These are phyloP conservation scores for Illadopsis cleaveri DNA, from an alignment of 2,113 vertebrate species.

Conservation along the genomic window DNA sequence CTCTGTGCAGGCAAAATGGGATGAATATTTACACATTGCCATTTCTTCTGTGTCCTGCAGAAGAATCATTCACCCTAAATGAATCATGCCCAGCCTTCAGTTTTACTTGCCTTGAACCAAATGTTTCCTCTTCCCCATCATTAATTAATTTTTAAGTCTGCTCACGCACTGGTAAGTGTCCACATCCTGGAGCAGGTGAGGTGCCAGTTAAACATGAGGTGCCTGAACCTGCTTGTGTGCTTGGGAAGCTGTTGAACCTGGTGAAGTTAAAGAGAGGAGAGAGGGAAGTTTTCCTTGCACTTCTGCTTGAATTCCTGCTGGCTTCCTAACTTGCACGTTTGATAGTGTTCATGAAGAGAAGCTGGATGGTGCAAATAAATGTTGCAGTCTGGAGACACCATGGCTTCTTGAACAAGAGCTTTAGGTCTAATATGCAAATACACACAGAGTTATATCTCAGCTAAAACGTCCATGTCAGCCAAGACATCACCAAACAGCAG, in stretches of 20 bases:
- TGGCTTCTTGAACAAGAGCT: not conserved
- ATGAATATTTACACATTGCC: not conserved
- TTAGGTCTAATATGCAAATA: not conserved
- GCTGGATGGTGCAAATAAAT: not conserved
- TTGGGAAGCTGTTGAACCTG: not conserved
- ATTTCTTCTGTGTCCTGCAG: not conserved
- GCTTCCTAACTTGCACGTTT: not conserved
- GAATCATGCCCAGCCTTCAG: not conserved
- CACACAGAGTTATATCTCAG: not conserved
- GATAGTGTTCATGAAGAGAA: not conserved
- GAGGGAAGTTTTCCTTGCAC: not conserved
- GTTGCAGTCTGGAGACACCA: not conserved
- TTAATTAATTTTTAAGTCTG: not conserved
- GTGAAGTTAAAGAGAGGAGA: not conserved
- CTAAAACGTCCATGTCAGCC: not conserved
- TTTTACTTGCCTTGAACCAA: not conserved
- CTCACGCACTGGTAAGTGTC: fast-evolving
- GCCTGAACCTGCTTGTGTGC: not conserved
- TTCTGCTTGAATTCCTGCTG: not conserved
- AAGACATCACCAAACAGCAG: not conserved
- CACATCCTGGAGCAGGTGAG: not conserved
- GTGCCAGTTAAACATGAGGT: not conserved
- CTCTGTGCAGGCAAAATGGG: not conserved
- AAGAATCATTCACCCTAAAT: not conserved
- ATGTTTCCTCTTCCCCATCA: not conserved